A percentile compares a stretch with the other conserved stretches of the same genome.
Conservation (phyloP, 2,888 invertebrate genomes). For the Blastobasis adustella region DNA sequence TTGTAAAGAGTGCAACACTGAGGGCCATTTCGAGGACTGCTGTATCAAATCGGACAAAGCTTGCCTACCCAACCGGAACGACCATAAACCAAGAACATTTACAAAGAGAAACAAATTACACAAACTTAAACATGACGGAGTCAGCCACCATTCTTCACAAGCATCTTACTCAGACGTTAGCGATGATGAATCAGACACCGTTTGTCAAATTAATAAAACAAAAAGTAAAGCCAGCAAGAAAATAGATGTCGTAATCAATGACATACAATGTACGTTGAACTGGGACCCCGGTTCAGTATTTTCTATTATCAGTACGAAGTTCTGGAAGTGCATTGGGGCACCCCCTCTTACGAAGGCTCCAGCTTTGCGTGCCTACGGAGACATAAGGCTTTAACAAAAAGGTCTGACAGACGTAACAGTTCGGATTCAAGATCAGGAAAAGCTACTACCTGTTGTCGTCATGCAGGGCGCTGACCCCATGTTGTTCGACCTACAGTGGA, state of each 20-base stretch:
- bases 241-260: neutral
- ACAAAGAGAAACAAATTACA: too few species aligned
- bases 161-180: too few species aligned
- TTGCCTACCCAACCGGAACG: too few species aligned
- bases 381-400: conserved; percentile 1
- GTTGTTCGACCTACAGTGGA: conserved; percentile 9
- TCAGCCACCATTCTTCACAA: too few species aligned
- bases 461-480: conserved; percentile 7
- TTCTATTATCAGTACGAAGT: neutral
- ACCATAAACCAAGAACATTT: too few species aligned
- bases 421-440: conserved; percentile 1
- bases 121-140: too few species aligned
- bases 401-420: conserved; percentile 6
- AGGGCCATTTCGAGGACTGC: too few species aligned
- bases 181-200: too few species aligned
- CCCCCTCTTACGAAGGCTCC: neutral
- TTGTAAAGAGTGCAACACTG: too few species aligned
- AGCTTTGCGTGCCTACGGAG: neutral
- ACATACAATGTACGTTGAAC: neutral
- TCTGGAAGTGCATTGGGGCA: neutral
- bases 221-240: too few species aligned
- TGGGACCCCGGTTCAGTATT: neutral
- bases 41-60: too few species aligned
- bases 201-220: too few species aligned
- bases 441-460: conserved; percentile 5